phyloP scores from a whole-genome alignment of 2,888 invertebrate genomes.

The Andrena flavipes region DNA sequence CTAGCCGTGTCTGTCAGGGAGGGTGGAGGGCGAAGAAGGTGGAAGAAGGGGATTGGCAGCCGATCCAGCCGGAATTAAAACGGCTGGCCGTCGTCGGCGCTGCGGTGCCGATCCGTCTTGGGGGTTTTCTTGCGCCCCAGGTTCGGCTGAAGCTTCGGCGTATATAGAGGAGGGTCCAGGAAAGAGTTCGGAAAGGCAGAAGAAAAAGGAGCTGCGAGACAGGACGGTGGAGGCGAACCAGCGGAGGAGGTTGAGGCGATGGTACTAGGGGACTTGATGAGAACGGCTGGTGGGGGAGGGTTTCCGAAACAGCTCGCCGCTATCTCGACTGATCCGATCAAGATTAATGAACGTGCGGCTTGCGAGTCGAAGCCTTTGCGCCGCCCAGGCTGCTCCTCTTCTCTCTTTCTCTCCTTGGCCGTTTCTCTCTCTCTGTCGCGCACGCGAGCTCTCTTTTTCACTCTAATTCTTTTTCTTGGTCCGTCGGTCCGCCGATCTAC shows the following conservation, averaged over 20 bases:
- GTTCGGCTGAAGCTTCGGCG: slow-evolving; percentile 53
- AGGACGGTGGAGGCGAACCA: slow-evolving; percentile 54
- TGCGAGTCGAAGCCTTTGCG: slow-evolving; percentile 85
- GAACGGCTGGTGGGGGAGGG: slow-evolving; percentile 79
- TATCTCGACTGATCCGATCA: slow-evolving; percentile 84
- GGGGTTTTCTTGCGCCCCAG: slow-evolving; percentile 66
- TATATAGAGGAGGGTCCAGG: slow-evolving; percentile 64
- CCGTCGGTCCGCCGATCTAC: slow-evolving; percentile 43
- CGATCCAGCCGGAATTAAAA: slow-evolving; percentile 72
- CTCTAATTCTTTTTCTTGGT: slow-evolving; percentile 50
- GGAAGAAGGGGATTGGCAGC: slow-evolving; percentile 63
- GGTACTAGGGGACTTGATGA: slow-evolving; percentile 78
- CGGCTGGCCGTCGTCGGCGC: slow-evolving; percentile 65
- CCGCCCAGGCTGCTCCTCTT: slow-evolving; percentile 72
- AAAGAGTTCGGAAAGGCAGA: slow-evolving; percentile 72
- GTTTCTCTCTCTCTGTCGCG: slow-evolving; percentile 49
- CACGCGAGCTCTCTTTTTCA: slow-evolving; percentile 19
- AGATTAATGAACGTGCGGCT: slow-evolving; percentile 87
- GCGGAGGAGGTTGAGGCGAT: slow-evolving; percentile 69
- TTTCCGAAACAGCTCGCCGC: slow-evolving; percentile 85
- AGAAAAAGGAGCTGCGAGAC: slow-evolving; percentile 70
- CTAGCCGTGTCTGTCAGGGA: slow-evolving; percentile 4
- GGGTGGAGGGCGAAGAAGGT: neutral
- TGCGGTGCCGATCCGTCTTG: slow-evolving; percentile 67
- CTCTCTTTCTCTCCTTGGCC: slow-evolving; percentile 49